Evolutionary conservation across 2,113 vertebrate genomes (phyloP).

Genomic region (Motacilla alba): DNA sequence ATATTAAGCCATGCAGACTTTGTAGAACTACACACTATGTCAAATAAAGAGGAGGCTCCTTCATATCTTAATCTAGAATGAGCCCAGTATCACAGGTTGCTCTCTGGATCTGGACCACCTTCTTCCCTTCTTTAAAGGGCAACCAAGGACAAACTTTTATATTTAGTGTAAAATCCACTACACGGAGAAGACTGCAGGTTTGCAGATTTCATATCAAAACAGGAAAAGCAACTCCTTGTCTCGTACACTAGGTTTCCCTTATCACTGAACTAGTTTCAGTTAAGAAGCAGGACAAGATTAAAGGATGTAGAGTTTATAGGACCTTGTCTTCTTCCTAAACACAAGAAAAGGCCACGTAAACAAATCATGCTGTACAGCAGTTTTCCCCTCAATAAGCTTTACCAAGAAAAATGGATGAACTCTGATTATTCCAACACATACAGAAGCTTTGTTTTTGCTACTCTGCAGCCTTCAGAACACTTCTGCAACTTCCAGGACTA

Average conservation of each 20-base stretch:
- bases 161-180: neutral
- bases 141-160: neutral
- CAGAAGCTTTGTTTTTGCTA: neutral
- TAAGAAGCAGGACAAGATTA: neutral
- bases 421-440: neutral
- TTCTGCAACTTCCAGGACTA: neutral
- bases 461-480: neutral
- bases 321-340: neutral
- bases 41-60: neutral
- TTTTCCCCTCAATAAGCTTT: neutral
- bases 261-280: neutral
- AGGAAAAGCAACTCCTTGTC: neutral
- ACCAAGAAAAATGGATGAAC: neutral
- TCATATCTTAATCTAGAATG: neutral
- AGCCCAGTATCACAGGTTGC: neutral
- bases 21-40: neutral
- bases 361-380: neutral
- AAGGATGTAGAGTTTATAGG: neutral
- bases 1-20: neutral
- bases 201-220: neutral
- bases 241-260: neutral
- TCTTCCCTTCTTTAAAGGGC: neutral
- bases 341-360: neutral
- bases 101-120: neutral
- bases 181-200: neutral